Evolutionary conservation across 2,888 invertebrate genomes (phyloP).

Genomic region (Clitarchus hookeri): DNA sequence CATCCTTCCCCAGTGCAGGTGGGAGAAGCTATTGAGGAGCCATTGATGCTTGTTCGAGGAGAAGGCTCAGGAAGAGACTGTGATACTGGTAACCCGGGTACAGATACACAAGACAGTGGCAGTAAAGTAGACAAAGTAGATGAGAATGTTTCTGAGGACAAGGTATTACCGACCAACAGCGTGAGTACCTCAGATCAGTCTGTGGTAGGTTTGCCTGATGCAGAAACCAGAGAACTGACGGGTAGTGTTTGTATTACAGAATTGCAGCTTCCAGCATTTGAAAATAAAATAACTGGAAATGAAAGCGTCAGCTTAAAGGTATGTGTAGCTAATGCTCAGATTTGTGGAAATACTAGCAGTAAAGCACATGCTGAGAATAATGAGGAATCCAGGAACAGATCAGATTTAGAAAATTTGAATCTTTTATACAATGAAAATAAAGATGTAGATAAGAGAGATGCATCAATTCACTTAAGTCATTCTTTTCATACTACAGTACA

Average conservation of each 20-base stretch:
- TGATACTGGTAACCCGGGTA: slow-evolving; percentile 69
- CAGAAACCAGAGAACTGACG: background rate
- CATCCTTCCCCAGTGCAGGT: slow-evolving; percentile 48
- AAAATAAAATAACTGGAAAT: background rate
- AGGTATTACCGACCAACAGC: background rate
- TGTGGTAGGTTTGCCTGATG: background rate
- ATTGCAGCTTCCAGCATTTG: background rate
- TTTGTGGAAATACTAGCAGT: too few relatives aligned
- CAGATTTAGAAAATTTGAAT: background rate
- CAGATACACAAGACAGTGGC: slow-evolving; percentile 3
- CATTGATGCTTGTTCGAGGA: slow-evolving; percentile 69
- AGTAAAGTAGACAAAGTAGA: background rate
- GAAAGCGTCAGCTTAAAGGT: background rate
- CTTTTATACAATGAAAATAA: background rate
- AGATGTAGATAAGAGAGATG: background rate
- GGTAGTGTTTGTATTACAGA: background rate
- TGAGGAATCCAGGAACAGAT: background rate
- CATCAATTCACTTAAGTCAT: background rate
- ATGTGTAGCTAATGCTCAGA: background rate
- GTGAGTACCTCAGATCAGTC: background rate
- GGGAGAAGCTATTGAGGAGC: slow-evolving; percentile 75
- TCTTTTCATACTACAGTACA: background rate
- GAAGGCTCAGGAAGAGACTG: slow-evolving; percentile 75
- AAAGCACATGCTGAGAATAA: too few relatives aligned
- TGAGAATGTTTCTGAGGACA: background rate